These are phyloP conservation scores for Apamea crenata DNA, from an alignment of 2,888 invertebrate genomes.

Conservation along the genomic window DNA sequence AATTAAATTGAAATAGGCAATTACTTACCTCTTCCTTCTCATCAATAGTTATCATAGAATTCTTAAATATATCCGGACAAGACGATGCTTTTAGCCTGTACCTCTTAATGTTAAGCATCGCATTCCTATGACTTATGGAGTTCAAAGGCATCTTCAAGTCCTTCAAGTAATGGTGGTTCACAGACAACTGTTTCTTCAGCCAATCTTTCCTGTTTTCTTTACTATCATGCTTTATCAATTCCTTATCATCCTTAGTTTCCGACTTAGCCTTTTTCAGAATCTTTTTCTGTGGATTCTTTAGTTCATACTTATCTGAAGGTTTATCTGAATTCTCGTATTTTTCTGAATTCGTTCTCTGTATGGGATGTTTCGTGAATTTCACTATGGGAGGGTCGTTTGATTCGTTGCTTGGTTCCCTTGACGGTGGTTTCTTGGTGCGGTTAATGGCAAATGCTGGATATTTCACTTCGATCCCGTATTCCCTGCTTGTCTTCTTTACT, in stretches of 20 bases:
- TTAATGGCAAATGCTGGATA: slow-evolving; percentile 75
- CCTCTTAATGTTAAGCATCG: slow-evolving; percentile 95
- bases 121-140: slow-evolving; percentile 96
- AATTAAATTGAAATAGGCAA: background rate
- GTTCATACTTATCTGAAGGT: slow-evolving; percentile 74
- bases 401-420: slow-evolving; percentile 64
- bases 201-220: slow-evolving; percentile 86
- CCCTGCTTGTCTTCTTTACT: slow-evolving; percentile 74
- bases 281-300: slow-evolving; percentile 75
- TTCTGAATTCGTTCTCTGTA: slow-evolving; percentile 82
- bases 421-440: slow-evolving; percentile 54
- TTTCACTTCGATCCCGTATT: slow-evolving; percentile 75
- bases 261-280: slow-evolving; percentile 77
- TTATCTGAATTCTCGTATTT: slow-evolving; percentile 74
- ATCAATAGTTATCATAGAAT: slow-evolving; percentile 96
- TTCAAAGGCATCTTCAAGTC: slow-evolving; percentile 94
- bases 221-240: slow-evolving; percentile 81
- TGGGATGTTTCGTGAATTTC: slow-evolving; percentile 72
- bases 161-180: slow-evolving; percentile 93
- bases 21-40: slow-evolving; percentile 93
- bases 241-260: slow-evolving; percentile 81
- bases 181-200: slow-evolving; percentile 87
- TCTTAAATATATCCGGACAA: slow-evolving; percentile 97
- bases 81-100: slow-evolving; percentile 96
- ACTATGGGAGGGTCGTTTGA: slow-evolving; percentile 78